These are phyloP conservation scores for Micromussa lordhowensis DNA, from an alignment of 92 coral and sea anemone genomes.

Conservation along the genomic window DNA sequence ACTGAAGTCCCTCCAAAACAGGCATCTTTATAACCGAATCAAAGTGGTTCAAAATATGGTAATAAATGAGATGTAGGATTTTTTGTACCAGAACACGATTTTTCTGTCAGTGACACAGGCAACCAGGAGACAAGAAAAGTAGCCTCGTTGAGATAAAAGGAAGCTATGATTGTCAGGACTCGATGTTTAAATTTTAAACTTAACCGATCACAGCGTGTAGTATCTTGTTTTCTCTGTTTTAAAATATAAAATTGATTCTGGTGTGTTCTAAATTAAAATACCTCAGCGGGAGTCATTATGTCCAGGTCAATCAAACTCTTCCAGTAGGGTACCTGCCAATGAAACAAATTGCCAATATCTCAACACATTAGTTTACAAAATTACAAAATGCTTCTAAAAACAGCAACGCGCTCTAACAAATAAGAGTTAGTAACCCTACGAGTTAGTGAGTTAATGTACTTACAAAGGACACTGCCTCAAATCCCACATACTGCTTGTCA, in stretches of 20 bases:
- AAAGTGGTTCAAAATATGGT: too few relatives aligned
- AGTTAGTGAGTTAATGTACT: conserved; percentile 25
- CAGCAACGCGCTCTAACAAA: too few relatives aligned
- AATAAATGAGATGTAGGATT: too few relatives aligned
- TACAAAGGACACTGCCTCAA: conserved; percentile 54
- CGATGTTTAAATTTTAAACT: too few relatives aligned
- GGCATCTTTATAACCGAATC: too few relatives aligned
- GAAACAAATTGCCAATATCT: neutral
- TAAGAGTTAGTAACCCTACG: too few relatives aligned
- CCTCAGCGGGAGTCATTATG: conserved; percentile 76
- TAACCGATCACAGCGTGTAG: neutral
- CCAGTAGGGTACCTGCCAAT: conserved; percentile 78
- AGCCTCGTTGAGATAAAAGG: too few relatives aligned
- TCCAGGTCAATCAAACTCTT: conserved; percentile 69
- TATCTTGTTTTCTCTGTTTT: neutral
- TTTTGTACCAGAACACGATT: too few relatives aligned
- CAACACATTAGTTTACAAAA: neutral
- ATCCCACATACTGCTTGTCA: conserved; percentile 52
- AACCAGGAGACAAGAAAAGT: too few relatives aligned
- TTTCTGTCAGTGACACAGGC: too few relatives aligned
- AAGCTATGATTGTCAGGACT: too few relatives aligned
- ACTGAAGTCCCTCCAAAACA: too few relatives aligned
- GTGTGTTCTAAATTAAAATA: conserved; percentile 5
- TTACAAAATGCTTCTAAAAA: neutral
- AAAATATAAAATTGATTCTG: neutral